These are phyloP conservation scores for Oreochromis mossambicus DNA, from an alignment of 2,797 vertebrate genomes.

Conservation along the genomic window DNA sequence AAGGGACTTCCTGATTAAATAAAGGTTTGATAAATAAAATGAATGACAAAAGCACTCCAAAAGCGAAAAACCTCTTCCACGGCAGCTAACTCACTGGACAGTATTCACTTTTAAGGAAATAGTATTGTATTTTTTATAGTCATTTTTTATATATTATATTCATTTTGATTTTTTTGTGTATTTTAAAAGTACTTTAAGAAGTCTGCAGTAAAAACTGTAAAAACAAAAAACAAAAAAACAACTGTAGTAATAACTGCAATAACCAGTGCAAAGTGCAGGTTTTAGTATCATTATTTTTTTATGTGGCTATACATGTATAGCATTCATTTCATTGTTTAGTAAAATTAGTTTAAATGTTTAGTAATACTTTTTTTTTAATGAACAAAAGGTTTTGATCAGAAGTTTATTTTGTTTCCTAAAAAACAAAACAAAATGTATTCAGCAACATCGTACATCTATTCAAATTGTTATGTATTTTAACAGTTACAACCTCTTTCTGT, in stretches of 20 bases:
- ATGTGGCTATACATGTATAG: too few species aligned
- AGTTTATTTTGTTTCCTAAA: neutral
- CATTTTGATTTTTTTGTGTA: neutral
- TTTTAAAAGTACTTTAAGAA: neutral
- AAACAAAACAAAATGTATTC: neutral
- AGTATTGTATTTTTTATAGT: neutral
- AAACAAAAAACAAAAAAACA: too few species aligned
- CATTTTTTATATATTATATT: neutral
- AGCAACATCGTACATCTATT: neutral
- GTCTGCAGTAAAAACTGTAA: too few species aligned
- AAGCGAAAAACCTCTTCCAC: neutral
- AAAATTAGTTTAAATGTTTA: neutral
- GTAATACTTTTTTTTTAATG: fast-evolving
- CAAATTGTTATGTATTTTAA: neutral
- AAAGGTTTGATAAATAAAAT: neutral
- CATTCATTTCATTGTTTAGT: neutral
- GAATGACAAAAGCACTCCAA: neutral
- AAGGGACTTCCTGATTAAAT: neutral
- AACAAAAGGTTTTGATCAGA: neutral
- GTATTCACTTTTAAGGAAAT: neutral
- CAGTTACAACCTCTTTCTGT: neutral
- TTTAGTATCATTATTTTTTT: too few species aligned
- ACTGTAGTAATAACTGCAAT: neutral
- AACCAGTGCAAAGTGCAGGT: neutral
- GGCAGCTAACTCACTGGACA: neutral